Evolutionary conservation across 2,888 invertebrate species (phyloP).

Genomic region (Caenorhabditis angaria): DNA sequence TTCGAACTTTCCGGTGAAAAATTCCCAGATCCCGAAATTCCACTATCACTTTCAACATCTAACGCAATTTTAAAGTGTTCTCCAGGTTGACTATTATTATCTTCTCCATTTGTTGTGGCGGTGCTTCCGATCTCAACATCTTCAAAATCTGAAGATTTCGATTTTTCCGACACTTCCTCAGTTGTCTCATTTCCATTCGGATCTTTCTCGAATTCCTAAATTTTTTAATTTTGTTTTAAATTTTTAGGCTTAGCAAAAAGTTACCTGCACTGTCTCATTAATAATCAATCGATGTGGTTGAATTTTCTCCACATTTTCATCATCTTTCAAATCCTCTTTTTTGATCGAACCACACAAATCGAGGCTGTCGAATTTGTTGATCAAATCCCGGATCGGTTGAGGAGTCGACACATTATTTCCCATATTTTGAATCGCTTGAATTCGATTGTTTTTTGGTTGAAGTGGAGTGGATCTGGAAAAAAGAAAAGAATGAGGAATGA

Average conservation of each 20-base stretch:
- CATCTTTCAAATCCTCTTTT: conserved; percentile 13
- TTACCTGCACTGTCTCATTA: conserved; percentile 33
- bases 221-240: neutral
- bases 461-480: conserved; percentile 30
- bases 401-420: conserved; percentile 43
- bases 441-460: conserved; percentile 12
- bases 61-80: conserved; percentile 17
- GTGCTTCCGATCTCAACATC: conserved; percentile 7
- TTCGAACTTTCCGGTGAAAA: conserved; percentile 3
- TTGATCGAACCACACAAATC: conserved; percentile 36
- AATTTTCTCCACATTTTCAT: conserved; percentile 37
- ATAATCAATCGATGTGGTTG: conserved; percentile 39
- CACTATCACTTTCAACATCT: conserved; percentile 41
- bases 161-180: conserved; percentile 9
- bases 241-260: neutral
- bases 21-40: conserved; percentile 35
- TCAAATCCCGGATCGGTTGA: conserved; percentile 32
- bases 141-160: conserved; percentile 10
- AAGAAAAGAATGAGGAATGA: neutral
- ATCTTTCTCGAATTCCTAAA: conserved; percentile 33
- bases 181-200: conserved; percentile 34
- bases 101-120: neutral
- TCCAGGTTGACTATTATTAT: neutral
- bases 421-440: conserved; percentile 32
- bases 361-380: conserved; percentile 36